A percentile compares a stretch with the other conserved stretches of the same genome.
phyloP scores from a whole-genome alignment of 2,797 vertebrate genomes.

The Tragelaphus oryx region DNA sequence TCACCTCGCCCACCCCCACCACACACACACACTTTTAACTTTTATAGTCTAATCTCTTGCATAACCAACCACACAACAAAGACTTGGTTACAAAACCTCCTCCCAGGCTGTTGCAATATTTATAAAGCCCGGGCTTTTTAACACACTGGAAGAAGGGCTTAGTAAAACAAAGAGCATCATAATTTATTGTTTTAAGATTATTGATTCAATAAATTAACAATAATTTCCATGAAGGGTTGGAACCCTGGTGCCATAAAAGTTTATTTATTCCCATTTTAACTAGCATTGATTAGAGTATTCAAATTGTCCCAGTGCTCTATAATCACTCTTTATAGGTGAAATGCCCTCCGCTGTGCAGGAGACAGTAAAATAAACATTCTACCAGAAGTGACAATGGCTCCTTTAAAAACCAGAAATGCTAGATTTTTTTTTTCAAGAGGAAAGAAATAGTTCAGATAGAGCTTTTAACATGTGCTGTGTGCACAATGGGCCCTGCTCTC shows the following conservation, averaged over 20 bases:
- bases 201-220: constrained; percentile 82
- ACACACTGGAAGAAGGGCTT: constrained; percentile 69
- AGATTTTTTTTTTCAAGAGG: constrained; percentile 22
- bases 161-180: constrained; percentile 80
- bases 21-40: not conserved
- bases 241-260: constrained; percentile 72
- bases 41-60: constrained; percentile 70
- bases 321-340: constrained; percentile 79
- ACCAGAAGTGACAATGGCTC: constrained; percentile 73
- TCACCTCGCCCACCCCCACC: not conserved
- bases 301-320: constrained; percentile 71
- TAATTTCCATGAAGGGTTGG: constrained; percentile 77
- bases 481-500: constrained; percentile 30
- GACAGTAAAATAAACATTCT: constrained; percentile 79
- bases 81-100: constrained; percentile 60
- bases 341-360: constrained; percentile 70
- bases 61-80: constrained; percentile 71
- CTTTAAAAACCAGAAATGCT: constrained; percentile 72
- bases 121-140: constrained; percentile 76
- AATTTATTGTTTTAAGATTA: constrained; percentile 82
- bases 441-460: constrained; percentile 64
- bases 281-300: constrained; percentile 81
- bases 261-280: constrained; percentile 79
- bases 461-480: constrained; percentile 48
- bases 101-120: constrained; percentile 70